These are phyloP conservation scores for Halichondria panicea DNA, from an alignment of 37 sponge, comb jelly and placozoan species.

Conservation along the genomic window DNA sequence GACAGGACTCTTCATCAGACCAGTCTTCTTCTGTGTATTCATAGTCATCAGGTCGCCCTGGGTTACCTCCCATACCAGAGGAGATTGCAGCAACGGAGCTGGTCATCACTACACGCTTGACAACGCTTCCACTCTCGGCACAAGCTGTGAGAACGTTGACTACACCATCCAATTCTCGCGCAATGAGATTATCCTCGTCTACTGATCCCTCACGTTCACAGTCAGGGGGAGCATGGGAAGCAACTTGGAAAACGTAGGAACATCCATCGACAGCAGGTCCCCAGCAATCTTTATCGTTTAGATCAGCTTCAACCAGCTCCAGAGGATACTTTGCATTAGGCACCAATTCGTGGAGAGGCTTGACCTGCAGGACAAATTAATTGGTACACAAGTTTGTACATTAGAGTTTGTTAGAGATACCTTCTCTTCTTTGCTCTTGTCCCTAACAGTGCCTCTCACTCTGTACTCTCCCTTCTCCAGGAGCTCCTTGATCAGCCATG, in stretches of 20 bases:
- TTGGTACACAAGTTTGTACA: too few relatives aligned
- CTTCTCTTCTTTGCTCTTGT: conserved; percentile 64
- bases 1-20: conserved; percentile 36
- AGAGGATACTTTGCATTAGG: conserved; percentile 72
- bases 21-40: conserved; percentile 85
- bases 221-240: conserved; percentile 77
- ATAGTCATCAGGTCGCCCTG: conserved; percentile 20
- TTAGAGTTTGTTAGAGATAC: too few relatives aligned
- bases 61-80: conserved; percentile 44
- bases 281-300: conserved; percentile 70
- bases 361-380: conserved; percentile 36
- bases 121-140: conserved; percentile 66
- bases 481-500: conserved; percentile 73
- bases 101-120: conserved; percentile 87
- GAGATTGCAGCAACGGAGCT: conserved; percentile 86
- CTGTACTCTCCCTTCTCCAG: conserved; percentile 51
- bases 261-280: conserved; percentile 79
- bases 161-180: conserved; percentile 82
- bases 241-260: conserved; percentile 84
- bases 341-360: conserved; percentile 60
- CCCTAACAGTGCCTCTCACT: conserved; percentile 87
- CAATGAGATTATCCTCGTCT: conserved; percentile 41
- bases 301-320: conserved; percentile 83
- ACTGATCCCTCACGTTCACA: too few relatives aligned
- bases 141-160: conserved; percentile 84